Evolutionary conservation across 2,888 invertebrate species (phyloP).

Genomic region (Chloroclystis v-ata): DNA sequence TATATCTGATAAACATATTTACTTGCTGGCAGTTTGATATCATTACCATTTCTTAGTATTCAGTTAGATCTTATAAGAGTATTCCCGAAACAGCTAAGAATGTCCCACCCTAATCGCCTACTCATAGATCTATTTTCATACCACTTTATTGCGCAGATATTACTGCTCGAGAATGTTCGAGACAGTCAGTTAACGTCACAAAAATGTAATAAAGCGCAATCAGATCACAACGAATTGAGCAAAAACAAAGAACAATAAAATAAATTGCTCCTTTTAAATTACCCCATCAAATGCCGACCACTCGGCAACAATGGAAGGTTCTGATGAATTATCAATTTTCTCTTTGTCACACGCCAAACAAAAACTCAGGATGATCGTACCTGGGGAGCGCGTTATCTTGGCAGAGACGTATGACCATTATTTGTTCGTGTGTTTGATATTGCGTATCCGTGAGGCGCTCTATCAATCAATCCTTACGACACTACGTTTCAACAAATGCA

Average conservation of each 20-base stretch:
- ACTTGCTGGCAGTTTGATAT: too few relatives aligned
- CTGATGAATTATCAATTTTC: conserved; percentile 73
- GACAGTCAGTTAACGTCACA: conserved; percentile 30
- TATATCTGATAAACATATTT: too few relatives aligned
- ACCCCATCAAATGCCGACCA: conserved; percentile 55
- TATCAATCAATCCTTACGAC: conserved; percentile 63
- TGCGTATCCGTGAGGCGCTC: conserved; percentile 36
- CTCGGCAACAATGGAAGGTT: conserved; percentile 55
- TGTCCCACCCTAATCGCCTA: conserved; percentile 23
- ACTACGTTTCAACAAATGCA: conserved; percentile 47
- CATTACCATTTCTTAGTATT: conserved; percentile 13
- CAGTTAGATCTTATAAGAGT: conserved; percentile 9
- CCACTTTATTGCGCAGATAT: conserved; percentile 27
- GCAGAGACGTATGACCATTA: conserved; percentile 70
- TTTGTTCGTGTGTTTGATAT: conserved; percentile 58
- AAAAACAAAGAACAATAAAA: conserved; percentile 56
- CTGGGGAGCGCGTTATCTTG: conserved; percentile 69
- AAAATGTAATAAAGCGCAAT: conserved; percentile 31
- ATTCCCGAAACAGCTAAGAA: conserved; percentile 23
- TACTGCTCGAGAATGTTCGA: conserved; percentile 17
- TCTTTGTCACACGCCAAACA: conserved; percentile 68
- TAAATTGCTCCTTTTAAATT: conserved; percentile 56
- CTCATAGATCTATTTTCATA: conserved; percentile 22
- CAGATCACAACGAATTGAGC: conserved; percentile 30
- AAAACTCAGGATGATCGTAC: conserved; percentile 64